phyloP scores from a whole-genome alignment of 2,888 invertebrate species.

The Eulithis testata region DNA sequence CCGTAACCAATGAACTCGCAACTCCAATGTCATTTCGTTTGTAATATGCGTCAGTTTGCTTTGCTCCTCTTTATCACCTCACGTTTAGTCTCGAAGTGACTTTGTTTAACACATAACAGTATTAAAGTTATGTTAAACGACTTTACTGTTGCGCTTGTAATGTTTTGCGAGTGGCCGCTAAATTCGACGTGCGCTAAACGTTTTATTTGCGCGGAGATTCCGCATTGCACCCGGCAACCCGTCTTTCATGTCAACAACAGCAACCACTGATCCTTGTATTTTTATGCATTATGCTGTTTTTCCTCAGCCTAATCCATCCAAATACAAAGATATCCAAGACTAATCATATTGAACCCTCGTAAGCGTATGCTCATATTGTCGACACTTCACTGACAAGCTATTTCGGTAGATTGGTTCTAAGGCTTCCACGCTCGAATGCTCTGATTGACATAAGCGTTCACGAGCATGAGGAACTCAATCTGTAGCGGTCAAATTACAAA shows the following conservation, averaged over 20 bases:
- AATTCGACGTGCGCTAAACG: conserved; percentile 64
- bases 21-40: conserved; percentile 29
- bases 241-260: conserved; percentile 31
- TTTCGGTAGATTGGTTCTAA: conserved; percentile 40
- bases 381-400: conserved; percentile 31
- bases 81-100: conserved; percentile 29
- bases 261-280: conserved; percentile 25
- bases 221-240: conserved; percentile 49
- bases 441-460: conserved; percentile 46
- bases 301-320: neutral
- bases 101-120: conserved; percentile 59
- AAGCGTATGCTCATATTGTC: conserved; percentile 21
- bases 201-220: conserved; percentile 61
- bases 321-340: conserved; percentile 17
- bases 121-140: conserved; percentile 64
- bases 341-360: conserved; percentile 27
- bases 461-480: conserved; percentile 51
- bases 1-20: conserved; percentile 23
- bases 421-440: conserved; percentile 46
- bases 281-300: conserved; percentile 6
- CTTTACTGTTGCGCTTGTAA: conserved; percentile 60
- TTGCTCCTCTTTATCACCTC: conserved; percentile 27
- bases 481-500: conserved; percentile 50
- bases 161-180: conserved; percentile 67
- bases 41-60: conserved; percentile 21